Evolutionary conservation across 2,797 vertebrate genomes (phyloP).

Genomic region (Sparidentex hasta): DNA sequence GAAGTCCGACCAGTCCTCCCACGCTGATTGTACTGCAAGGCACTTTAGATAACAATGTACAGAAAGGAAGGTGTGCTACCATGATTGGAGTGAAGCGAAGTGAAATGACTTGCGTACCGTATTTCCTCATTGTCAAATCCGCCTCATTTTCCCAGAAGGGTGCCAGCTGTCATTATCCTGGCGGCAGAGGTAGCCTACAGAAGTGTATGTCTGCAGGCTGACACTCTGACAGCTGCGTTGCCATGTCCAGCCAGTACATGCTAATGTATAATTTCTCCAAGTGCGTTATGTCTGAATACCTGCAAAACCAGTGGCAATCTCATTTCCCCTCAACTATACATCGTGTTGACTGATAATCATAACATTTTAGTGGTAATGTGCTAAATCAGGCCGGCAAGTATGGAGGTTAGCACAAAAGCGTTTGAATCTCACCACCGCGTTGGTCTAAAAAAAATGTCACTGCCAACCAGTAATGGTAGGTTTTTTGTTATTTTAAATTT

Average conservation of each 20-base stretch:
- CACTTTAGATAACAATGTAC: slow-evolving; percentile 33
- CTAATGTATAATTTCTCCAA: no score
- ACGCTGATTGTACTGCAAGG: slow-evolving; percentile 11
- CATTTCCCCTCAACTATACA: no score
- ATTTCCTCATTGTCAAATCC: slow-evolving; percentile 44
- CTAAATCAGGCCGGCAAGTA: no score
- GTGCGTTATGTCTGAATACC: no score
- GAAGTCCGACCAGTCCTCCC: slow-evolving; percentile 30
- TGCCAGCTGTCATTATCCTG: slow-evolving; percentile 42
- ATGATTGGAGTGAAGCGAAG: slow-evolving; percentile 22
- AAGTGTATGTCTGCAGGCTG: neutral
- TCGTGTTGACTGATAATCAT: no score
- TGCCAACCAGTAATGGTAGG: neutral
- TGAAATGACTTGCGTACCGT: slow-evolving; percentile 12
- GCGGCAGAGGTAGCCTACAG: slow-evolving; percentile 13
- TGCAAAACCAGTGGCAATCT: no score
- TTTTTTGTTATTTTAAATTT: slow-evolving; percentile 15
- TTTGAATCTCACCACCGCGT: neutral
- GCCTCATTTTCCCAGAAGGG: slow-evolving; percentile 36
- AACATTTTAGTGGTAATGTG: no score
- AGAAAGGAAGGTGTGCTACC: slow-evolving; percentile 17
- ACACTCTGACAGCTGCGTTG: no score
- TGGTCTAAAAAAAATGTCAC: neutral
- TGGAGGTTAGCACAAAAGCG: neutral
- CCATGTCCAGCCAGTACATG: no score